Evolutionary conservation across 2,797 vertebrate genomes (phyloP), one percentile per base, ranked within the genome.

Genomic region (Limnodromus scolopaceus): DNA sequence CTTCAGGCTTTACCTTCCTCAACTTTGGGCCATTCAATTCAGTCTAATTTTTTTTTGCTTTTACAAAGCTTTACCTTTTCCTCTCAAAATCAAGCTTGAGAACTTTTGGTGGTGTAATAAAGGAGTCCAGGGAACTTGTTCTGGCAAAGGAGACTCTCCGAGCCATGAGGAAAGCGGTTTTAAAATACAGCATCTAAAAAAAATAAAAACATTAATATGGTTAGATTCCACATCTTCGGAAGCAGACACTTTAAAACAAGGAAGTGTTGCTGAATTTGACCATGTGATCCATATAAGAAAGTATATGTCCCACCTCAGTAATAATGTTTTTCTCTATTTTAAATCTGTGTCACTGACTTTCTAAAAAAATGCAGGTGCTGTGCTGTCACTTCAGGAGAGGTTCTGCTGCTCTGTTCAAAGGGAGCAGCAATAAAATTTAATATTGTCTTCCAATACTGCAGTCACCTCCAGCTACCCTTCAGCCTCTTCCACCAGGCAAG

Each of bases 51-150:
- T n/a, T 34, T 70, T 89, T 75, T 95, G 39, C 81, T 92, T 66
- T 80, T 74, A 78, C 66, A 70, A 74, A 49, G 16, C 76, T 96
- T 96, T 92, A 63, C 92, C 58, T 74, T 91, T 84, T 57, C 54
- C 70, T 89, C 61, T 93, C 41, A 70, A 76, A 96, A 95, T 95
- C 97, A 97, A 97, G 95, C 97, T 97, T 97, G 96, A 96, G 97
- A 97, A 63, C 64, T 92, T 89, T 15, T 89, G 86, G 95, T 97
- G 97, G 95, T 96, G 86, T 74, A 76, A 83, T 79, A 74, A 97
- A 89, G 91, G 94, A 71, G 95, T 90, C 87, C 89, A 86, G 75
- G 89, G 94, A 94, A 93, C 82, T 94, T 81, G 19, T 91, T 96
- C 83, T 82, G 55, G n/a, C 38, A 65, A 63, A 93, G 45, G 45